Percentiles rank a stretch among this genome's conserved stretches.
phyloP scores from a whole-genome alignment of 2,888 invertebrate species.

The Monopis laevigella region DNA sequence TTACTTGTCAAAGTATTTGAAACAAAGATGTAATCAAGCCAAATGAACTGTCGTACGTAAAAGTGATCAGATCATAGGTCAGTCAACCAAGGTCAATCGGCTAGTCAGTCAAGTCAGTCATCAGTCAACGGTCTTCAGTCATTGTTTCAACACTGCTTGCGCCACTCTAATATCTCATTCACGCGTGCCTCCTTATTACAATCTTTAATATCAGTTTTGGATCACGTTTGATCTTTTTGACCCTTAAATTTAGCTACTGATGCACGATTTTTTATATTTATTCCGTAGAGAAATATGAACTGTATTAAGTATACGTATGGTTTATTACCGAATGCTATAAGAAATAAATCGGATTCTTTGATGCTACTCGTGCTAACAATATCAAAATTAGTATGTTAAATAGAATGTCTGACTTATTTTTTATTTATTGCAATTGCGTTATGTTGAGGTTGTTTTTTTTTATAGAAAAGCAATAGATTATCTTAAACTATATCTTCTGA shows the following conservation, averaged over 20 bases:
- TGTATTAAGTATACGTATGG: slow-evolving; percentile 23
- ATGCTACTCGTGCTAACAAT: slow-evolving; percentile 52
- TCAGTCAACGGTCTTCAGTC: slow-evolving; percentile 6
- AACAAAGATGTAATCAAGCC: background rate
- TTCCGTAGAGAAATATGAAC: slow-evolving; percentile 24
- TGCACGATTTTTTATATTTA: slow-evolving; percentile 46
- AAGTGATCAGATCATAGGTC: background rate
- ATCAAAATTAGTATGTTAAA: slow-evolving; percentile 52
- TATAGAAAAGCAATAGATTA: no score
- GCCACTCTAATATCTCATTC: slow-evolving; percentile 54
- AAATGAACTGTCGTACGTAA: background rate
- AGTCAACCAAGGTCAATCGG: slow-evolving; percentile 4
- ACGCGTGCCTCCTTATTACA: slow-evolving; percentile 49
- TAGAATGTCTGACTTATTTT: slow-evolving; percentile 4
- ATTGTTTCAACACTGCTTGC: slow-evolving; percentile 30
- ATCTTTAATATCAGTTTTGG: slow-evolving; percentile 60
- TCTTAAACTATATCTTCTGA: no score
- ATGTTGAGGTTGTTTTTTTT: no score
- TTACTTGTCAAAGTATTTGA: background rate
- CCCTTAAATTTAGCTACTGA: slow-evolving; percentile 62
- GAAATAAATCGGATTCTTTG: slow-evolving; percentile 33
- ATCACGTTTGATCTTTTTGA: slow-evolving; percentile 60
- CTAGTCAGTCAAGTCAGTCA: slow-evolving; percentile 9
- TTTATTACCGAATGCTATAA: slow-evolving; percentile 18
- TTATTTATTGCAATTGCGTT: no score